Evolutionary conservation across 2,113 vertebrate genomes (phyloP).

Genomic region (Perognathus longimembris): DNA sequence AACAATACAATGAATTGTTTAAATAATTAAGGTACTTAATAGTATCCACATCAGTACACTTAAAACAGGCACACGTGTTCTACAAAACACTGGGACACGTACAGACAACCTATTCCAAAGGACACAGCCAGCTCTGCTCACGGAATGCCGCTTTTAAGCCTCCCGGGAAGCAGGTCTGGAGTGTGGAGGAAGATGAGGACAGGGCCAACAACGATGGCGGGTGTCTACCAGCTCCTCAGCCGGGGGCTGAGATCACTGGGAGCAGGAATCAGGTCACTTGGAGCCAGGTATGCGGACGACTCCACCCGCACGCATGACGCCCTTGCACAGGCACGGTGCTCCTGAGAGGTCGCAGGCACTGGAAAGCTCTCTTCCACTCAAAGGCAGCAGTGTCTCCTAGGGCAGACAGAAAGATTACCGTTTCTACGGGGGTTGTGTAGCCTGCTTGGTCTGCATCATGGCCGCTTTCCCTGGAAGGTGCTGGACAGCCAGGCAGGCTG

Average conservation of each 20-base stretch:
- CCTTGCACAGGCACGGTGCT: neutral
- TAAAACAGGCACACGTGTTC: constrained; percentile 71
- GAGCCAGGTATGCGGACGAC: neutral
- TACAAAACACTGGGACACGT: constrained; percentile 72
- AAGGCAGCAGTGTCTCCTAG: constrained; percentile 76
- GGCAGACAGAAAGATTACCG: constrained; percentile 19
- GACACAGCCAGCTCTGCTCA: constrained; percentile 42
- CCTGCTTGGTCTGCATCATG: neutral
- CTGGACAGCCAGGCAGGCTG: too few relatives aligned
- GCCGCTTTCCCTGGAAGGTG: too few relatives aligned
- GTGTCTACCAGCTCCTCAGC: neutral
- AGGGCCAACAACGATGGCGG: neutral
- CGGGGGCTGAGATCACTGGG: neutral
- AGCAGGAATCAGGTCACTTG: too few relatives aligned
- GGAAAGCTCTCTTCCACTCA: neutral
- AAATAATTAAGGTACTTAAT: constrained; percentile 87
- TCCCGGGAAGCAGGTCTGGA: constrained; percentile 48
- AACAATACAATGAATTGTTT: constrained; percentile 79
- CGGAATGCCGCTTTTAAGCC: neutral
- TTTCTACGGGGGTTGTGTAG: neutral
- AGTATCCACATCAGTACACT: constrained; percentile 82
- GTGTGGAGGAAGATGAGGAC: constrained; percentile 52
- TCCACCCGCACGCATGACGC: too few relatives aligned
- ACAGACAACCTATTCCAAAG: constrained; percentile 65
- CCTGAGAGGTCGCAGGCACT: constrained; percentile 28